Percentiles rank a stretch among this genome's conserved stretches.
These are phyloP conservation scores for Xenopus tropicalis DNA, from an alignment of 2,113 vertebrate species.

Conservation along the genomic window UCB_Xtro_10.0 CM004443.2:159778001-159778500, in stretches of 20 bases:
- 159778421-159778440: too few species aligned
- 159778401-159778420: too few species aligned
- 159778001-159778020: too few species aligned
- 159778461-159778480: too few species aligned
- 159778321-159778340: not conserved
- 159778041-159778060: not conserved
- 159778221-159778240: constrained; percentile 25
- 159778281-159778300: constrained; percentile 9
- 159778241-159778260: constrained; percentile 31
- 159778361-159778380: too few species aligned
- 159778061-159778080: not conserved
- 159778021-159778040: not conserved
- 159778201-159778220: constrained; percentile 18
- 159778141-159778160: constrained; percentile 4
- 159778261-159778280: constrained; percentile 21
- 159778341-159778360: too few species aligned
- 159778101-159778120: constrained; percentile 30
- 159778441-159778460: too few species aligned
- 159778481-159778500: too few species aligned
- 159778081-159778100: constrained; percentile 15
- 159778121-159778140: constrained; percentile 14
- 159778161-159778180: constrained; percentile 21
- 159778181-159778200: constrained; percentile 29
- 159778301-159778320: not conserved
- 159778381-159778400: too few species aligned